Percentiles rank a stretch among this genome's conserved stretches.
Evolutionary conservation across 1,140 invertebrate genomes (phyloP).

Genomic region (Glomeris maerens): DNA sequence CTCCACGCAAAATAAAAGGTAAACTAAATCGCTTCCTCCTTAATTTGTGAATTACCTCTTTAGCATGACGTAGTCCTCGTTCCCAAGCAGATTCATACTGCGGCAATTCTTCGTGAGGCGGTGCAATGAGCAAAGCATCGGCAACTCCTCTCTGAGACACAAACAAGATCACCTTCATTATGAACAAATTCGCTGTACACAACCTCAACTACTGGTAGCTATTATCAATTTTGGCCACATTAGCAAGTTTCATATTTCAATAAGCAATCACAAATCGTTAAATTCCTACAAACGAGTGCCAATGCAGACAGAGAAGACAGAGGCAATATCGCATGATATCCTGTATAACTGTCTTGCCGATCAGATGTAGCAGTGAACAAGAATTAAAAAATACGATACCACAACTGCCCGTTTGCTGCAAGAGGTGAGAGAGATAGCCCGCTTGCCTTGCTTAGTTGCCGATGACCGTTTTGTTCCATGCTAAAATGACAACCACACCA

Average conservation of each 20-base stretch:
- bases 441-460: too few species aligned
- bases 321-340: not conserved
- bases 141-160: slow-evolving; percentile 14
- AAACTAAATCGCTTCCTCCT: too few species aligned
- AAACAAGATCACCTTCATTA: not conserved
- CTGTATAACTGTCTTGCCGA: too few species aligned
- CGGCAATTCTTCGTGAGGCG: slow-evolving; percentile 36
- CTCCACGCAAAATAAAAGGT: too few species aligned
- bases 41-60: slow-evolving; percentile 73
- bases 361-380: too few species aligned
- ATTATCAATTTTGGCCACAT: not conserved
- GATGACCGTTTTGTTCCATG: too few species aligned
- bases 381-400: too few species aligned
- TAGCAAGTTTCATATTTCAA: not conserved
- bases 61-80: slow-evolving; percentile 69
- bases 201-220: too few species aligned
- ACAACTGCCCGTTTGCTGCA: too few species aligned
- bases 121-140: slow-evolving; percentile 24
- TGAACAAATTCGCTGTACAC: slow-evolving; percentile 2
- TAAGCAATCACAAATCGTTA: not conserved
- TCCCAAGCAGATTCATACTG: slow-evolving; percentile 81
- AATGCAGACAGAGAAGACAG: not conserved
- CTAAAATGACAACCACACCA: too few species aligned
- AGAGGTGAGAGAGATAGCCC: too few species aligned
- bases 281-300: not conserved